Conservation (phyloP, 64 coral and sea anemone species). For the Platygyra sinensis region DNA sequence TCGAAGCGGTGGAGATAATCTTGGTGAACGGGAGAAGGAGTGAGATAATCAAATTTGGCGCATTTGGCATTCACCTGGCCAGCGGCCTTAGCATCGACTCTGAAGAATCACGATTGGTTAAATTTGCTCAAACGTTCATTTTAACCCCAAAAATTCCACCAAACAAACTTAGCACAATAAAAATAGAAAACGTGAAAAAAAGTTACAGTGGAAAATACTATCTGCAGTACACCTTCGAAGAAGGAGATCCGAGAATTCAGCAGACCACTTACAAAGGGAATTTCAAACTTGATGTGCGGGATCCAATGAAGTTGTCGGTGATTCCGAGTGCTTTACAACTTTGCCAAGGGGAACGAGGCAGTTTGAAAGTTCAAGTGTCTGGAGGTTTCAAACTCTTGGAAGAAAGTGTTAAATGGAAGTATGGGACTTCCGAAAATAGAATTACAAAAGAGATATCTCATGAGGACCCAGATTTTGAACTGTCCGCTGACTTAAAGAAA, state of each 20-base stretch:
- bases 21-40: constrained; percentile 49
- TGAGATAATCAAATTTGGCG: constrained; percentile 59
- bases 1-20: constrained; percentile 56
- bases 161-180: constrained; percentile 28
- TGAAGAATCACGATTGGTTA: constrained; percentile 6
- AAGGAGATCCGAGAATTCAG: constrained; percentile 77
- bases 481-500: constrained; percentile 56
- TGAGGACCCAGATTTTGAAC: constrained; percentile 62
- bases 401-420: constrained; percentile 71
- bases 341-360: constrained; percentile 60
- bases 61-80: constrained; percentile 78
- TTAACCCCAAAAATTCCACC: constrained; percentile 49
- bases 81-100: constrained; percentile 55
- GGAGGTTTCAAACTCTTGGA: constrained; percentile 61
- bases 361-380: constrained; percentile 27
- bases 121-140: constrained; percentile 43
- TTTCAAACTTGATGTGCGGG: constrained; percentile 68
- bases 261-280: constrained; percentile 73
- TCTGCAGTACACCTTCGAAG: constrained; percentile 71
- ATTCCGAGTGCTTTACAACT: constrained; percentile 53
- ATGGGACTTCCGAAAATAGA: constrained; percentile 25
- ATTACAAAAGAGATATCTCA: constrained; percentile 45
- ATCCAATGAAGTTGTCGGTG: constrained; percentile 63
- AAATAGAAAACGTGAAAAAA: not conserved
- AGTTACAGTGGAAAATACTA: constrained; percentile 62